phyloP scores from a whole-genome alignment of 2,888 invertebrate genomes.

The Conomelus anceps region DNA sequence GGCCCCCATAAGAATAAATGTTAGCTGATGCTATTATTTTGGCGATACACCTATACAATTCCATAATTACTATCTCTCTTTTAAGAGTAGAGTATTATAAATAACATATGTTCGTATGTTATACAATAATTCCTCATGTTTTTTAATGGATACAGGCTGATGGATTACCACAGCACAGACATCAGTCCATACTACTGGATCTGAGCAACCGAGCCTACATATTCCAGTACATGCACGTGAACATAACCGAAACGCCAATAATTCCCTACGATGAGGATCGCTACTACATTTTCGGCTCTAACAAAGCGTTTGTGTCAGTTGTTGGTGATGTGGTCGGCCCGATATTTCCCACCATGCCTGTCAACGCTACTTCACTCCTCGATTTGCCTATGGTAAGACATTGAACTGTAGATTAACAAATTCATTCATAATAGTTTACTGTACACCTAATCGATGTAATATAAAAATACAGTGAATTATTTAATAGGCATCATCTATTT shows the following conservation, averaged over 20 bases:
- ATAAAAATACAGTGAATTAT: too few species aligned
- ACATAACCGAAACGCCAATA: conserved; percentile 86
- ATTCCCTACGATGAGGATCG: conserved; percentile 86
- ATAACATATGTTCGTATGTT: not conserved
- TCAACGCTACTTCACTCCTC: conserved; percentile 75
- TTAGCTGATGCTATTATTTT: not conserved
- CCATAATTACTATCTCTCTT: not conserved
- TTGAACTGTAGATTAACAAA: not conserved
- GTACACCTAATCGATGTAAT: not conserved
- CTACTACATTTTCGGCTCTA: conserved; percentile 91
- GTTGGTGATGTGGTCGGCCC: conserved; percentile 91
- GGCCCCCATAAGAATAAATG: too few species aligned
- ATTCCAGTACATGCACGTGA: conserved; percentile 92
- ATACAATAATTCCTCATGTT: conserved; percentile 23
- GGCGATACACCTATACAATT: not conserved
- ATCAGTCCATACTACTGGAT: conserved; percentile 87
- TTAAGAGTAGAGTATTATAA: not conserved
- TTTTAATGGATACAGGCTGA: conserved; percentile 63
- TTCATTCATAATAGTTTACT: not conserved
- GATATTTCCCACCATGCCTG: conserved; percentile 86
- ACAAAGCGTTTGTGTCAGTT: conserved; percentile 69
- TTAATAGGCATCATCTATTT: too few species aligned
- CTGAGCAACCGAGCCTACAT: conserved; percentile 85
- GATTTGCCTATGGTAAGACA: conserved; percentile 64
- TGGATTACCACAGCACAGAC: conserved; percentile 84